Evolutionary conservation across 1,140 invertebrate genomes (phyloP).

Genomic region (Philopotamus ludificatus): DNA sequence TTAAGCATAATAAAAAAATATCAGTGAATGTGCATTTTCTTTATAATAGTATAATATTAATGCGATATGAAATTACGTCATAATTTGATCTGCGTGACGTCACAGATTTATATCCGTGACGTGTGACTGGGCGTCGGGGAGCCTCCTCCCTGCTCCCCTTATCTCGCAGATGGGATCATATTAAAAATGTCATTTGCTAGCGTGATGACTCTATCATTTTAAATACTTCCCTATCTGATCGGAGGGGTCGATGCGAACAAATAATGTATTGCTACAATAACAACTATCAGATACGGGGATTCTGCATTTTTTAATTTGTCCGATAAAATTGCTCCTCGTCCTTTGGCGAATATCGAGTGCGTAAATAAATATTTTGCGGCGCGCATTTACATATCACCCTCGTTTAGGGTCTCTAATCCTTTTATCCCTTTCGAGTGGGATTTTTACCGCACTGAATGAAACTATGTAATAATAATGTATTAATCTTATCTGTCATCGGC

Average conservation of each 20-base stretch:
- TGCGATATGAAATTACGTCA: neutral
- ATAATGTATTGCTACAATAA: too few species aligned
- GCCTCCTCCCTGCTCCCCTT: slow-evolving; percentile 2
- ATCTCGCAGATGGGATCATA: slow-evolving; percentile 35
- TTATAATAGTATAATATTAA: too few species aligned
- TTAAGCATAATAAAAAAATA: too few species aligned
- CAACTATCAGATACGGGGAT: too few species aligned
- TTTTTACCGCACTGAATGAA: neutral
- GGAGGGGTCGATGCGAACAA: slow-evolving; percentile 6
- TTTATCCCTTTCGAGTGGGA: slow-evolving; percentile 2
- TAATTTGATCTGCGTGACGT: neutral
- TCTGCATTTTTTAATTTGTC: too few species aligned
- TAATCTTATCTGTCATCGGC: slow-evolving; percentile 30
- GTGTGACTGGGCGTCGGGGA: neutral
- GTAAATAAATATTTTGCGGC: neutral
- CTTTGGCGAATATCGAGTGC: too few species aligned
- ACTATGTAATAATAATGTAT: slow-evolving; percentile 20
- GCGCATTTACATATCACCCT: neutral
- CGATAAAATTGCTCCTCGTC: too few species aligned
- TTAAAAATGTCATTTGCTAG: slow-evolving; percentile 41
- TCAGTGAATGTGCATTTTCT: too few species aligned
- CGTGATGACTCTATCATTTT: slow-evolving; percentile 41
- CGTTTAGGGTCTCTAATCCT: neutral
- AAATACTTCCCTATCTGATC: slow-evolving; percentile 38
- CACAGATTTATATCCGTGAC: slow-evolving; percentile 10